These are phyloP conservation scores for Orientallactaga bullata DNA, from an alignment of 2,113 vertebrate genomes.

Conservation along the genomic window DNA sequence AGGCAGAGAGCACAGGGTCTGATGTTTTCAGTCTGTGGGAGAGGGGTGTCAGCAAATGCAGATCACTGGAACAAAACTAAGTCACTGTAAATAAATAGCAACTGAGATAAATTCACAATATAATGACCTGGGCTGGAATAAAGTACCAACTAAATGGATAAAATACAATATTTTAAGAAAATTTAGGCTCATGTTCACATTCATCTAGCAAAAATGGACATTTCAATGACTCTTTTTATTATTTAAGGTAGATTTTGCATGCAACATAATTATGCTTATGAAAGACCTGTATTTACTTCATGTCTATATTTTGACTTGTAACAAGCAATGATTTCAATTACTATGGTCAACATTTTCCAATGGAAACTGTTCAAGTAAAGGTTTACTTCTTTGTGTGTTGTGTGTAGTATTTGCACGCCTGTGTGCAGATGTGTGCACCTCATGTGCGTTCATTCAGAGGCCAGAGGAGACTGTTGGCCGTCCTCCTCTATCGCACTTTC, in stretches of 20 bases:
- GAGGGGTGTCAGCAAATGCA: neutral
- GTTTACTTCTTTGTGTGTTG: too few species aligned
- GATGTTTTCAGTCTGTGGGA: neutral
- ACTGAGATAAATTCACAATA: neutral
- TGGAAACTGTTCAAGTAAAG: neutral
- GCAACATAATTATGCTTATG: neutral
- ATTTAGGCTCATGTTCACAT: neutral
- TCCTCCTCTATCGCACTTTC: too few species aligned
- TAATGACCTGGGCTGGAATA: neutral
- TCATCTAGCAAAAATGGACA: neutral
- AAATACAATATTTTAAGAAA: conserved; percentile 15
- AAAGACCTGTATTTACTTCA: neutral
- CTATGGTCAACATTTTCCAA: neutral
- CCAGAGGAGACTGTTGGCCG: too few species aligned
- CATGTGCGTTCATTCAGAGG: too few species aligned
- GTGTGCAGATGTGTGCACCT: too few species aligned
- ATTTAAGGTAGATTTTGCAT: neutral
- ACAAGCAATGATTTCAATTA: conserved; percentile 52
- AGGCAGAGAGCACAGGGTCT: neutral
- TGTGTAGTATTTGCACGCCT: too few species aligned
- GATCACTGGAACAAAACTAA: neutral
- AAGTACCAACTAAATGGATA: neutral
- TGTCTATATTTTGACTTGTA: neutral
- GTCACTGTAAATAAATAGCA: neutral
- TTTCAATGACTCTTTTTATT: neutral